Evolutionary conservation across 2,888 invertebrate species (phyloP), one percentile per base, ranked within the genome.

Genomic region (Clostera curtula): DNA sequence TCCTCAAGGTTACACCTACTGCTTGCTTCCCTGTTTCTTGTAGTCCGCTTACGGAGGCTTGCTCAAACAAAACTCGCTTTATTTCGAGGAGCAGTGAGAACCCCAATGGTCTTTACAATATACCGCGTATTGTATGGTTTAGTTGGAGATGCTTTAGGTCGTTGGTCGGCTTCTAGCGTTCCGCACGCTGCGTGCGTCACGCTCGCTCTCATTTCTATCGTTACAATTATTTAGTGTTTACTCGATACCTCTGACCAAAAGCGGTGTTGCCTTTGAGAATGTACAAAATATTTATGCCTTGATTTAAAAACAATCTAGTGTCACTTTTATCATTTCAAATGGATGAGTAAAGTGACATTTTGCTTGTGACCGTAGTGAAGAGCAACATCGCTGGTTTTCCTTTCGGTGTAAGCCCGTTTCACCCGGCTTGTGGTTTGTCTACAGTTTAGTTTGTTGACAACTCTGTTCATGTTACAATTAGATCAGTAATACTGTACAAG

Each of bases 371-470:
- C n/a, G n/a, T n/a, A n/a, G n/a, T n/a, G n/a, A n/a, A n/a, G n/a
- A 18, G 22, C 22, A 22, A 9, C 13, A 11, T 13, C 22, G 7
- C 6, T 2, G n/a, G 22, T 22, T 9, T 8, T 11, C 22, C 13
- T 21, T 3, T 12, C 21, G 12, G 21, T 12, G 21, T 5, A 11
- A 6, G 21, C 11, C 37, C 32, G 40, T 41, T 36, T 46, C 49
- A 47, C 54, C 39, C 43, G 42, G 42, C 55, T 54, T 58, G 49
- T 41, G 32, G 45, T 41, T 43, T 43, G 22, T 22, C 4, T 4
- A 22, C 22, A 18, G 6, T 25, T 34, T 48, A 46, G 44, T 51
- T 46, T 44, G 47, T 34, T 43, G 49, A 46, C 15, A 29, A 31
- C 19, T 35, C 30, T 35, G 37, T 56, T 34, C 33, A 42, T 52